A percentile compares a stretch with the other conserved stretches of the same genome.
phyloP scores from a whole-genome alignment of 2,888 invertebrate species.

The Drosophila pegasa region DNA sequence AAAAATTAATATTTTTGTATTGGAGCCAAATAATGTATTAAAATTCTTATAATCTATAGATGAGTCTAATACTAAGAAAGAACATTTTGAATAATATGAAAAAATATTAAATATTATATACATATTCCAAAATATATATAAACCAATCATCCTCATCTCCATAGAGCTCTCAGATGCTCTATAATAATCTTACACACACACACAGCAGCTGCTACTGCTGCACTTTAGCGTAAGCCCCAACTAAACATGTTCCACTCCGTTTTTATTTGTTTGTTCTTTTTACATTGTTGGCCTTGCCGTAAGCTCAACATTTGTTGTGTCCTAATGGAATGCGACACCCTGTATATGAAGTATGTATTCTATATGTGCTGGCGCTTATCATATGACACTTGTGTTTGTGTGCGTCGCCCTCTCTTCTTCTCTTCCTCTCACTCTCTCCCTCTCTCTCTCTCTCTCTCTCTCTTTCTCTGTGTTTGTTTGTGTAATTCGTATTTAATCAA shows the following conservation, averaged over 20 bases:
- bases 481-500: conserved; percentile 80
- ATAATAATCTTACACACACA: neutral
- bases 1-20: no score
- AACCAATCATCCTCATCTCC: no score
- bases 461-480: conserved; percentile 44
- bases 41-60: neutral
- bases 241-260: neutral
- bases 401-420: neutral
- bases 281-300: neutral
- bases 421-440: neutral
- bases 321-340: conserved; percentile 49
- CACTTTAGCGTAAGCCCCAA: neutral
- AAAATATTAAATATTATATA: neutral
- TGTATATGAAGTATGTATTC: conserved; percentile 48
- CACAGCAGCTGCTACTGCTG: conserved; percentile 15
- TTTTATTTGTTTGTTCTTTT: neutral
- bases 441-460: neutral
- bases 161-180: neutral
- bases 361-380: conserved; percentile 67
- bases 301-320: neutral
- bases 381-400: conserved; percentile 53
- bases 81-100: neutral
- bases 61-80: neutral
- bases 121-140: no score
- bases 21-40: no score